Base-by-base conservation (phyloP, 1,140 invertebrate species). In the Melitaea cinxia region DNA sequence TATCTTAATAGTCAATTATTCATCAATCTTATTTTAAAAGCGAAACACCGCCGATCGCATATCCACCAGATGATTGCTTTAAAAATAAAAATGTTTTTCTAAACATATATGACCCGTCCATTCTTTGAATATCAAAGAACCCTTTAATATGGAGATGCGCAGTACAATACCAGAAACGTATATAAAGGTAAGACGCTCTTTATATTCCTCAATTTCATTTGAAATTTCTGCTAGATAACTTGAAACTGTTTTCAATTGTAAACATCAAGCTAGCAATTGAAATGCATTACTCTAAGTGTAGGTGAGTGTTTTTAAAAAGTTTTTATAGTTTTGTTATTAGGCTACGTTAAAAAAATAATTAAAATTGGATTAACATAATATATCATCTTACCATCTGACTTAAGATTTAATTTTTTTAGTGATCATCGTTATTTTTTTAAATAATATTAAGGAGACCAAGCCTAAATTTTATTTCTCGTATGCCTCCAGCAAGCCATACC, bases 191-290 rank as follows among this genome's bases (percentile, higher is more conserved):
- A 30, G 21, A n/a, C 53, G 19, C 23, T 26, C 52, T 55, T 55
- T 47, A 64, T 64, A 56, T 56, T 57, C 47, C 52, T 30, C 61
- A 57, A 56, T 64, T 50, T 49, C 39, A 28, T 50, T 64, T 57
- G 5, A 57, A 28, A 56, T 64, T 64, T 56, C 53, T 56, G 35
- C 30, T 50, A 19, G 61, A 42, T 39, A 45, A 57, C 33, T 56
- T 39, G 33, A 26, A 26, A 39, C 19, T 37, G 35, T 37, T 37
- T 37, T 33, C 30, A 15, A n/a, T 37, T 37, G 5, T 12, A 37
- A 37, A 14, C n/a, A 37, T 37, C 5, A 3, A 37, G 14, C n/a
- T 14, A 26, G 24, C 24, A 26, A 4, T 26, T 4, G 24, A 26
- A 26, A 37, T 37, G 35, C 35, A 37, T 37, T 37, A 2, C 1